These are phyloP conservation scores for Drosophila fuyamai DNA, from an alignment of 1,140 invertebrate species.

Conservation along the genomic window DNA sequence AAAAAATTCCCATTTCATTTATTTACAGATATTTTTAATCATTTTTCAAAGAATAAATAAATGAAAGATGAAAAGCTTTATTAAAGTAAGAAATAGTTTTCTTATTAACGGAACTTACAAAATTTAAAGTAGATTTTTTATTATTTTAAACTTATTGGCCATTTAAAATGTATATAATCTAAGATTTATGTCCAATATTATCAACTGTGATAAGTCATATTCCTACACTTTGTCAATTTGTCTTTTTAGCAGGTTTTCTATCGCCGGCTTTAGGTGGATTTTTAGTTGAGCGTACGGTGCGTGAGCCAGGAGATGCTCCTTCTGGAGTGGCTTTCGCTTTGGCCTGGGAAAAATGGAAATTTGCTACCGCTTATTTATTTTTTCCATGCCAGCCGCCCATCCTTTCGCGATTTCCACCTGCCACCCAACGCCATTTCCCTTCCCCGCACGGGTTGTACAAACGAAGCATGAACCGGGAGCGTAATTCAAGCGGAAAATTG, in stretches of 20 bases:
- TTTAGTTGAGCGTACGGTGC: constrained; percentile 34
- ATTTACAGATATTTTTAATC: no score
- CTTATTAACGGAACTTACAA: no score
- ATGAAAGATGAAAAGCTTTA: no score
- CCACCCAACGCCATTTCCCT: background rate
- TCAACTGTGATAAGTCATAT: no score
- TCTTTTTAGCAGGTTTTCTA: background rate
- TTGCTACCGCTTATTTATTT: constrained; percentile 81
- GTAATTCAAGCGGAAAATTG: constrained; percentile 83
- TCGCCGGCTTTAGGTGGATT: background rate
- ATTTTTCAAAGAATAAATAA: no score
- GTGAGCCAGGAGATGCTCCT: constrained; percentile 27
- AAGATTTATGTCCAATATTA: no score
- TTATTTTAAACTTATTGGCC: no score
- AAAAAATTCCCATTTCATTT: background rate
- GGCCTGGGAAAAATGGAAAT: constrained; percentile 76
- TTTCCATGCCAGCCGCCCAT: constrained; percentile 31
- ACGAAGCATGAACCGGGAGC: constrained; percentile 82
- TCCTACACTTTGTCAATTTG: no score
- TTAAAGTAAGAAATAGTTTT: no score
- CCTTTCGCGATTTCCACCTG: constrained; percentile 14
- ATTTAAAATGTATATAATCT: no score
- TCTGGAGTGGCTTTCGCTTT: constrained; percentile 54
- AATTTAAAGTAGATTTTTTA: no score
- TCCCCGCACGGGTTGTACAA: constrained; percentile 54